phyloP scores from a whole-genome alignment of 2,888 invertebrate genomes.

The Agonum fuliginosum region DNA sequence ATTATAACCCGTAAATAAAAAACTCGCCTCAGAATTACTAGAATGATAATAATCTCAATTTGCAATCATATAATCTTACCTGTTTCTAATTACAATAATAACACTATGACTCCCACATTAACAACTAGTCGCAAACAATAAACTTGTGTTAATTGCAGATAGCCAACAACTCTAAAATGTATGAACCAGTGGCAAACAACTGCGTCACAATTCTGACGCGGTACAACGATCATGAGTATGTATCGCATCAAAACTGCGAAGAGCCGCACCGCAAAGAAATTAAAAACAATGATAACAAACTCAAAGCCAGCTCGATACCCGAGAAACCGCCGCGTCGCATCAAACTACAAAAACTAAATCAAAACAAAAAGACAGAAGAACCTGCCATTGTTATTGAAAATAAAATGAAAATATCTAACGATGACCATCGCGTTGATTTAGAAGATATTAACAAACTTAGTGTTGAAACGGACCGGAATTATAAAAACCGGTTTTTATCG shows the following conservation, averaged over 20 bases:
- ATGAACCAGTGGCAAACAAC: conserved; percentile 70
- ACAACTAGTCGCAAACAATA: conserved; percentile 59
- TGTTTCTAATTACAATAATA: conserved; percentile 26
- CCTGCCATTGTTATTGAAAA: conserved; percentile 11
- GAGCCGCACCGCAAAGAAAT: conserved; percentile 42
- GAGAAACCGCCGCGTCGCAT: conserved; percentile 67
- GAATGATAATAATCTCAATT: conserved; percentile 12
- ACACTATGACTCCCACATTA: conserved; percentile 45
- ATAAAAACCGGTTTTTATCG: conserved; percentile 67
- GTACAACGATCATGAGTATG: conserved; percentile 63
- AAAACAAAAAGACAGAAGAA: neutral
- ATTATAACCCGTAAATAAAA: conserved; percentile 15
- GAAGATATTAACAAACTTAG: conserved; percentile 67
- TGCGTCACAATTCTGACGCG: conserved; percentile 67
- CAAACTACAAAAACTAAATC: conserved; percentile 61
- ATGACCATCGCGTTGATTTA: conserved; percentile 40
- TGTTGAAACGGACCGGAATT: conserved; percentile 67
- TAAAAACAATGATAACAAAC: conserved; percentile 59
- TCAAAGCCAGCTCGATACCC: conserved; percentile 63
- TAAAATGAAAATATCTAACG: conserved; percentile 20
- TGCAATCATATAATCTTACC: conserved; percentile 12
- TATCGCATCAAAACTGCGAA: conserved; percentile 36
- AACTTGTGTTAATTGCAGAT: conserved; percentile 64
- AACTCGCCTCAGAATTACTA: conserved; percentile 3
- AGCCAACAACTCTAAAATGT: conserved; percentile 68